Conservation (phyloP, 2,888 invertebrate species). For the Thymelicus lineola region DNA sequence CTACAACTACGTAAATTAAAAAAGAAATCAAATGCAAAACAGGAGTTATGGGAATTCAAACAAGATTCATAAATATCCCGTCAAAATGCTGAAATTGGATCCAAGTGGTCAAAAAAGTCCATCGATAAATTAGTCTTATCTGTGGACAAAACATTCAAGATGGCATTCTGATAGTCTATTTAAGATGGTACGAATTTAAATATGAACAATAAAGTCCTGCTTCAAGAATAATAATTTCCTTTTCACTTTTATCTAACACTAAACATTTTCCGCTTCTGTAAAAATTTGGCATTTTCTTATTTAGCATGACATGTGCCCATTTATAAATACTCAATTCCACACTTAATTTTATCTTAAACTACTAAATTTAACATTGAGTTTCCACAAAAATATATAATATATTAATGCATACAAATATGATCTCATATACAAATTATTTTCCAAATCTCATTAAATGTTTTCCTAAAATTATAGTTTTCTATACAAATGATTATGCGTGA, state of each 20-base stretch:
- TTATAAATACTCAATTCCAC: slow-evolving; percentile 21
- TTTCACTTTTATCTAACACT: not conserved
- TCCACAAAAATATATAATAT: slow-evolving; percentile 30
- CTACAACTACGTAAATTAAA: too few relatives aligned
- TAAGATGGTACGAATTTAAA: not conserved
- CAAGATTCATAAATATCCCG: too few relatives aligned
- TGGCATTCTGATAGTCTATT: too few relatives aligned
- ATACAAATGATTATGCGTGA: slow-evolving; percentile 18
- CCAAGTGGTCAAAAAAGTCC: too few relatives aligned
- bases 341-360: slow-evolving; percentile 11
- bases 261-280: not conserved
- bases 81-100: too few relatives aligned
- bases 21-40: too few relatives aligned
- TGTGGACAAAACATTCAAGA: too few relatives aligned
- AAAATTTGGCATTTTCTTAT: slow-evolving; percentile 4
- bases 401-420: slow-evolving; percentile 28
- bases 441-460: slow-evolving; percentile 26
- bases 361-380: slow-evolving; percentile 19
- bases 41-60: too few relatives aligned
- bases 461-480: slow-evolving; percentile 31
- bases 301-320: slow-evolving; percentile 12
- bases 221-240: too few relatives aligned
- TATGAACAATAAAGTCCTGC: too few relatives aligned
- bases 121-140: too few relatives aligned
- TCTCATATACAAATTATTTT: slow-evolving; percentile 26